Evolutionary conservation across 2,113 vertebrate genomes (phyloP).

Genomic region (Perca flavescens): DNA sequence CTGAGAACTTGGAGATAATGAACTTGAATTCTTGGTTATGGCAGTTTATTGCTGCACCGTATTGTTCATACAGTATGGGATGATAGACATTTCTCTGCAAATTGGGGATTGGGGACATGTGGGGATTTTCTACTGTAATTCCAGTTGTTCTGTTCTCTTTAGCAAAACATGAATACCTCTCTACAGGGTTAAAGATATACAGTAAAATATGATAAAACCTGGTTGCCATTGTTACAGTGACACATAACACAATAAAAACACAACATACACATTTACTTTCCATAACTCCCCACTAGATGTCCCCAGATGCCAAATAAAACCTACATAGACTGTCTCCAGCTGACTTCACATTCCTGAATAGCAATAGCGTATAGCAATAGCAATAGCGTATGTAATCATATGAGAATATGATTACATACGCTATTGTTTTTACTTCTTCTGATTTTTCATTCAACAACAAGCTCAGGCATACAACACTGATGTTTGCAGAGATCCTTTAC

Average conservation of each 20-base stretch:
- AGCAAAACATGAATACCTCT: not conserved
- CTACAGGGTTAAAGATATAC: not conserved
- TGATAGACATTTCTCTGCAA: not conserved
- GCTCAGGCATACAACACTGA: not conserved
- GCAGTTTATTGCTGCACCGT: no score
- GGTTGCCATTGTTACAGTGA: not conserved
- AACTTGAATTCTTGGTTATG: not conserved
- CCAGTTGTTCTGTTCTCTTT: not conserved
- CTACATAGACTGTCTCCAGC: fast-evolving
- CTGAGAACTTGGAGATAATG: no score
- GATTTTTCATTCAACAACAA: slow-evolving; percentile 10
- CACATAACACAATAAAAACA: not conserved
- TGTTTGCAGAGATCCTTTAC: slow-evolving; percentile 34
- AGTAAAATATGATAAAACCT: not conserved
- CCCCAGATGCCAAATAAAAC: slow-evolving; percentile 40
- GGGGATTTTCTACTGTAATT: not conserved
- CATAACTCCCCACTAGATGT: slow-evolving; percentile 72
- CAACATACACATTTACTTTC: not conserved
- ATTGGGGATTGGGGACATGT: not conserved
- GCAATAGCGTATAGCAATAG: no score
- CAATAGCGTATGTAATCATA: no score
- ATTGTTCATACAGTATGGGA: not conserved
- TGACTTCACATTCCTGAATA: not conserved
- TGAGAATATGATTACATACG: not conserved
- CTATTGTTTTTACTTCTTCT: not conserved